Conservation (phyloP, 2,888 invertebrate species). For the Drosophila hamatofila region DNA sequence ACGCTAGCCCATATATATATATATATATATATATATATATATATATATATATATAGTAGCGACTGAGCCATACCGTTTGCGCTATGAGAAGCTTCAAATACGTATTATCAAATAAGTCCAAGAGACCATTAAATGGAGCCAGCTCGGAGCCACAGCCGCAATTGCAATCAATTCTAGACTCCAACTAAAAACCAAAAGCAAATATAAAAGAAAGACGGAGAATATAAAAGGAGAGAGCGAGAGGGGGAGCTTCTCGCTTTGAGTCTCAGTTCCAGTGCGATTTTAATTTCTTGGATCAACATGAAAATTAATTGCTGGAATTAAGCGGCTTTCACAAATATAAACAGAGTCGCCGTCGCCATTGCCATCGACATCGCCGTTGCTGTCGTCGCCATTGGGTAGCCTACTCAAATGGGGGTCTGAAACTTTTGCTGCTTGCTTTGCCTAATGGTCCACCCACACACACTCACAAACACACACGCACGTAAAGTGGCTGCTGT, state of each 20-base stretch:
- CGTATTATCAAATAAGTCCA: conserved; percentile 10
- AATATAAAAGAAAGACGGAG: neutral
- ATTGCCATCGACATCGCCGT: neutral
- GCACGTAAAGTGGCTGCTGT: conserved; percentile 1
- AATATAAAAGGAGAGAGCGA: neutral
- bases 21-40: too few relatives aligned
- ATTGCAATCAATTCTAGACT: conserved; percentile 22
- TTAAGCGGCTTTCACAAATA: conserved; percentile 74
- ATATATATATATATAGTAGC: too few relatives aligned
- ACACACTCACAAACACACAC: neutral
- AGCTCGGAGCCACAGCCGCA: conserved; percentile 7
- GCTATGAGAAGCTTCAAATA: conserved; percentile 11
- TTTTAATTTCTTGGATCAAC: conserved; percentile 82
- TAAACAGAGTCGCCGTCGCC: conserved; percentile 43
- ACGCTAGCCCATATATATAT: neutral
- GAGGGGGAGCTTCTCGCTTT: neutral
- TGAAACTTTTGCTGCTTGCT: conserved; percentile 15
- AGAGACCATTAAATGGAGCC: conserved; percentile 45
- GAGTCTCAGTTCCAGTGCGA: conserved; percentile 54
- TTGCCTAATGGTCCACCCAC: conserved; percentile 23
- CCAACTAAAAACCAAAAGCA: neutral
- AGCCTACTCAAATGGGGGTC: conserved; percentile 2
- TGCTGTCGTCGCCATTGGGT: conserved; percentile 2
- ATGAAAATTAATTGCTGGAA: conserved; percentile 83
- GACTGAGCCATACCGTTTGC: neutral